Percentiles rank a stretch among this genome's conserved stretches.
phyloP scores from a whole-genome alignment of 2,888 invertebrate species.

The Cryptocheilus praepositus region DNA sequence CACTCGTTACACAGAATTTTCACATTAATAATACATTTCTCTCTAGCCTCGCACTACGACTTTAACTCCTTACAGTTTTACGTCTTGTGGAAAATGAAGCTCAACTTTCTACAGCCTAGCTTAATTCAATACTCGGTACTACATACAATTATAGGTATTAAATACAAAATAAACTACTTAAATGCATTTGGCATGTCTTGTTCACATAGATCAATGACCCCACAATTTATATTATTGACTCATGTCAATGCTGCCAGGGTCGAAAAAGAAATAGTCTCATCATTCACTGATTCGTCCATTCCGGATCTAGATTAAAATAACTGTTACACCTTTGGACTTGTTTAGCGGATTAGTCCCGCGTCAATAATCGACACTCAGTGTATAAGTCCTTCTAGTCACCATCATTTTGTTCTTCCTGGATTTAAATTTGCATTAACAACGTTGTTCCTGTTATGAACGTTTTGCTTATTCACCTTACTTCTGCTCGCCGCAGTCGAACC shows the following conservation, averaged over 20 bases:
- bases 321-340: conserved; percentile 42
- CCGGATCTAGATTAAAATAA: conserved; percentile 32
- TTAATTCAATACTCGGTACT: conserved; percentile 34
- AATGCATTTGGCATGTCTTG: conserved; percentile 70
- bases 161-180: conserved; percentile 65
- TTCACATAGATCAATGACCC: conserved; percentile 31
- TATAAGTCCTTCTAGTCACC: conserved; percentile 26
- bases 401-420: conserved; percentile 52
- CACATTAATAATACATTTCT: conserved; percentile 32
- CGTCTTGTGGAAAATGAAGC: conserved; percentile 29
- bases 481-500: conserved; percentile 57
- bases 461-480: conserved; percentile 58
- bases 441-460: conserved; percentile 50
- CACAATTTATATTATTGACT: conserved; percentile 17
- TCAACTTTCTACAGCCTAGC: conserved; percentile 21
- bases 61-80: conserved; percentile 27
- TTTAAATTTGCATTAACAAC: conserved; percentile 43
- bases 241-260: conserved; percentile 16
- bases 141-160: conserved; percentile 41
- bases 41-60: conserved; percentile 31
- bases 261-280: conserved; percentile 33
- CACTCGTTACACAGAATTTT: conserved; percentile 38
- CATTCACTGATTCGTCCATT: conserved; percentile 25
- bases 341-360: conserved; percentile 20
- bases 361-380: conserved; percentile 21